Base-by-base conservation (phyloP, 2,888 invertebrate species). In the Stenodema calcarata region DNA sequence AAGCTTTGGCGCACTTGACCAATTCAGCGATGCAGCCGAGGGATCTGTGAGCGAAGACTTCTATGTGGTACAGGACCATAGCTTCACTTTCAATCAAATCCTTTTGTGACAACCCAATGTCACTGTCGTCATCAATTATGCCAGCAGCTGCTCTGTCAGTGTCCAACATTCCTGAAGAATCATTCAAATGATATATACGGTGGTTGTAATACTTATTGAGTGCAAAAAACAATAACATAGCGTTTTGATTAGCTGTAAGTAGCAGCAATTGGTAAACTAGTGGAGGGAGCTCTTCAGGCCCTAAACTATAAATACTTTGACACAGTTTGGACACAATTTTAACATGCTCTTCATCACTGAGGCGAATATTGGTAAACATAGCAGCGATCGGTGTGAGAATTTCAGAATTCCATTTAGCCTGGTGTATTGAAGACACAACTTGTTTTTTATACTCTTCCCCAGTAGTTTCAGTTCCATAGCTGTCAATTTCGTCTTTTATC, bases 241-340 rank as follows among this genome's bases (percentile, higher is more conserved):
- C 89, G 88, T 92, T 92, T 83, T 91, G 91, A 84, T 91, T 90
- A 76, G 91, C 91, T 89, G 93, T 94, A 62, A 95, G 91, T 86
- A 92, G 93, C n/a, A 95, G 90, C 78, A 95, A 90, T 89, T 95
- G 95, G 91, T 95, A 94, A 0, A 94, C 92, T 42, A 95, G 91
- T 0, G 94, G 93, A 0, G 95, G 95, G 41, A 95, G 89, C 89
- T 94, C 93, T 87, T 94, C 93, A 0, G 94, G 92, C 6, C 93
- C 92, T 83, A 94, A 90, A 78, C 93, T 92, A 85, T 92, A 92
- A 35, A 95, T 91, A 89, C 93, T 92, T 0, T 92, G 91, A 87
- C 94, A 94, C 30, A 95, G 91, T 89, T 94, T 94, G 89, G 92
- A 93, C 1, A 95, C 93, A 0, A 95, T 93, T 90, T 93, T 92